Conservation (phyloP, 1,140 invertebrate species). For the Pogonus chalceus region DNA sequence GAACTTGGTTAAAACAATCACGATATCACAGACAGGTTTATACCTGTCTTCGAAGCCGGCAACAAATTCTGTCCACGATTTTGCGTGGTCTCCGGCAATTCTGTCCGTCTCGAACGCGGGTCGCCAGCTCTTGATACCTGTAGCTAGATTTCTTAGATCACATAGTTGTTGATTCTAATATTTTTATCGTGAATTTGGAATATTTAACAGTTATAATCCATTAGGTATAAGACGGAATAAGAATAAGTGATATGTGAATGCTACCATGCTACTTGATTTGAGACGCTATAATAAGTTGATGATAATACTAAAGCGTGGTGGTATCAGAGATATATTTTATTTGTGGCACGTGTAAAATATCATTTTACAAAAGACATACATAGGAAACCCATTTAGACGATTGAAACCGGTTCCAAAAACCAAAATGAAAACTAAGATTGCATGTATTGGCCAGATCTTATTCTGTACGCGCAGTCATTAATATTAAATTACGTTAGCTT, state of each 20-base stretch:
- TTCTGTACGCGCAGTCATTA: background rate
- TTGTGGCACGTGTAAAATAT: constrained; percentile 9
- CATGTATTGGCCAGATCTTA: background rate
- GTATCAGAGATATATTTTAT: no score
- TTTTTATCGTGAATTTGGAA: no score
- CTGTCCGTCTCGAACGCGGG: no score
- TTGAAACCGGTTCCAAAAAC: background rate
- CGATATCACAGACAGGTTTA: constrained; percentile 25
- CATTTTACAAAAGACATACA: constrained; percentile 4
- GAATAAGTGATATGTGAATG: no score
- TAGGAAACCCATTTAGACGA: background rate
- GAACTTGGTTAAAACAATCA: constrained; percentile 27
- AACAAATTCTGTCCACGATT: background rate
- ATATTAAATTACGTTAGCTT: background rate
- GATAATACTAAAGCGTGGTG: no score
- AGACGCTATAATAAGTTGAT: no score
- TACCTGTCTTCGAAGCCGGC: constrained; percentile 21
- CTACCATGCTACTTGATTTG: no score
- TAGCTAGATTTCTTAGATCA: no score
- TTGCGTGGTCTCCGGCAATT: background rate
- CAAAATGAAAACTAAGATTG: background rate
- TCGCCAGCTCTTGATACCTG: no score
- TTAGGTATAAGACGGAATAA: no score
- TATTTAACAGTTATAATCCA: no score
- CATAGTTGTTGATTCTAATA: no score